Conservation (phyloP, 2,888 invertebrate species). For the Rambutsinella grinnellia region DNA sequence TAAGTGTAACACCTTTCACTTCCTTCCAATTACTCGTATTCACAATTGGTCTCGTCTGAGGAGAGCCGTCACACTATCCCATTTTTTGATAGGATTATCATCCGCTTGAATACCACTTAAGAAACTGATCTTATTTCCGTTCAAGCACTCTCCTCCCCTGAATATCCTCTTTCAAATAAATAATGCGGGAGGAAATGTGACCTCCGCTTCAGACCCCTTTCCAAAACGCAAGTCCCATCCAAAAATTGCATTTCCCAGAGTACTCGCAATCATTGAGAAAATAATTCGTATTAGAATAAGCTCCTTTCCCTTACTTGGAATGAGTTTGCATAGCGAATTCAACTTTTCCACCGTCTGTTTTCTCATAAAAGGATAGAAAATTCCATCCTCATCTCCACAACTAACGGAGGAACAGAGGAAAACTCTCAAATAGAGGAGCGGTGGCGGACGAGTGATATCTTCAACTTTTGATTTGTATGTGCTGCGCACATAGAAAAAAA, state of each 20-base stretch:
- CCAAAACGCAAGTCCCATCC: too few relatives aligned
- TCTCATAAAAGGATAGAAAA: neutral
- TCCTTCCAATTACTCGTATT: neutral
- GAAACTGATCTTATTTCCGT: slow-evolving; percentile 16
- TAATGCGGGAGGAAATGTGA: too few relatives aligned
- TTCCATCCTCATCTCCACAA: neutral
- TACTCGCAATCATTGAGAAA: too few relatives aligned
- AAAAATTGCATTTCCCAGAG: too few relatives aligned
- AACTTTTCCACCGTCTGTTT: neutral
- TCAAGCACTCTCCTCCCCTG: neutral
- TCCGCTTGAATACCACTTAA: slow-evolving; percentile 2
- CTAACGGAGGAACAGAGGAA: neutral
- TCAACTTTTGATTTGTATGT: slow-evolving; percentile 40
- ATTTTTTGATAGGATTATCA: slow-evolving; percentile 35
- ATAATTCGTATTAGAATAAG: too few relatives aligned
- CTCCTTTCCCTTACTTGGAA: neutral
- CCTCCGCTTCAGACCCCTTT: too few relatives aligned
- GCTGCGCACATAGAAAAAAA: slow-evolving; percentile 27
- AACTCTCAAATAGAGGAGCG: too few relatives aligned
- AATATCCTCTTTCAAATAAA: too few relatives aligned
- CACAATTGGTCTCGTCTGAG: neutral
- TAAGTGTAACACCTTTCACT: too few relatives aligned
- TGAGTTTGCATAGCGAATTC: slow-evolving; percentile 28
- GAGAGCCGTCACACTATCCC: neutral
- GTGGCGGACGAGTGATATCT: too few relatives aligned